phyloP scores from a whole-genome alignment of 2,113 vertebrate species.

The Galbula dea region DNA sequence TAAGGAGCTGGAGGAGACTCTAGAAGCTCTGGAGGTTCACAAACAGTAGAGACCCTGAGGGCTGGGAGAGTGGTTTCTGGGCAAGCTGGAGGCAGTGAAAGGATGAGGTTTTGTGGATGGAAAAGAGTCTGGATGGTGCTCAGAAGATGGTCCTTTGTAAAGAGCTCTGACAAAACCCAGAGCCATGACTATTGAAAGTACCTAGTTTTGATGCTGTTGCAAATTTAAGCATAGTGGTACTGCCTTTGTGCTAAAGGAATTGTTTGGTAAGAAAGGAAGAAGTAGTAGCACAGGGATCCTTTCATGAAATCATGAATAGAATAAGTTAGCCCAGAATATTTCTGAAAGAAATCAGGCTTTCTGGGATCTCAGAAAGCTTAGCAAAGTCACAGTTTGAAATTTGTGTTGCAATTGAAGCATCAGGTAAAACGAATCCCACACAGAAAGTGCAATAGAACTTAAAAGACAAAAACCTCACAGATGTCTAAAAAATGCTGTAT shows the following conservation, averaged over 20 bases:
- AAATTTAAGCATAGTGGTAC: not conserved
- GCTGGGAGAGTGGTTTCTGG: not conserved
- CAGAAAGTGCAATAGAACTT: not conserved
- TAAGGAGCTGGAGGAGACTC: not conserved
- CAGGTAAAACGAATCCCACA: not conserved
- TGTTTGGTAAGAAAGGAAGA: not conserved
- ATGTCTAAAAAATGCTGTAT: not conserved
- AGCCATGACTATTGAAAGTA: not conserved
- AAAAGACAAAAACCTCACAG: not conserved
- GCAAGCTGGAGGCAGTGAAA: not conserved
- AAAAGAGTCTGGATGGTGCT: not conserved
- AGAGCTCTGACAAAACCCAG: not conserved
- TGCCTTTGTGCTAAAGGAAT: not conserved
- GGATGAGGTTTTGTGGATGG: conserved; percentile 19
- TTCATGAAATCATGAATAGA: not conserved
- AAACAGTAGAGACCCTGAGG: not conserved
- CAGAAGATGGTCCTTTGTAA: not conserved
- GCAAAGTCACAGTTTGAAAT: not conserved
- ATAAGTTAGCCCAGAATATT: not conserved
- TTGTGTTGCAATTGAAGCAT: not conserved
- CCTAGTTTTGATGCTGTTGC: not conserved
- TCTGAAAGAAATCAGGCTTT: not conserved
- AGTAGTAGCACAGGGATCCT: not conserved
- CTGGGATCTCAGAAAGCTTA: not conserved
- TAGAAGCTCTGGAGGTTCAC: not conserved